Percentiles rank a stretch among this genome's conserved stretches.
phyloP scores from a whole-genome alignment of 1,140 invertebrate genomes.

The Brachionus angularis region DNA sequence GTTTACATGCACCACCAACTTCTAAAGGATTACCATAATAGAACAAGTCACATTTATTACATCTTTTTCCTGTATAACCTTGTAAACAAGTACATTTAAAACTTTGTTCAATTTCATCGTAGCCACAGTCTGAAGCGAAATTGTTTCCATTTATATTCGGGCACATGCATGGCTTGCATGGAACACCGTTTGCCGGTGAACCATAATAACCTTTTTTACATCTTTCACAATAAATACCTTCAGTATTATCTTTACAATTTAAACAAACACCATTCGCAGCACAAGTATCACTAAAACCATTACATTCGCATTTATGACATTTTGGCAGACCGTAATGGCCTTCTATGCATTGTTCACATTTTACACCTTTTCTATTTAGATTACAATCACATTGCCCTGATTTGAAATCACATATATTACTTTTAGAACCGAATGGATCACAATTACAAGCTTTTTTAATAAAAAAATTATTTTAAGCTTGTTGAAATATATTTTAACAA shows the following conservation, averaged over 20 bases:
- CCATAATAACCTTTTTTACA: constrained; percentile 90
- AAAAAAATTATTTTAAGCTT: constrained; percentile 64
- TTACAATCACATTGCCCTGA: constrained; percentile 46
- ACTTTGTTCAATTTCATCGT: constrained; percentile 78
- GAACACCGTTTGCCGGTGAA: constrained; percentile 84
- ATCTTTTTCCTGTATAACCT: constrained; percentile 73
- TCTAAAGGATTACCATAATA: constrained; percentile 65
- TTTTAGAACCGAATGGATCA: constrained; percentile 77
- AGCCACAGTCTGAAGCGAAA: constrained; percentile 79
- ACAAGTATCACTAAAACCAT: constrained; percentile 89
- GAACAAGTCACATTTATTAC: constrained; percentile 88
- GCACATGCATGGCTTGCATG: constrained; percentile 88
- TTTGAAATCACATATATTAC: constrained; percentile 67
- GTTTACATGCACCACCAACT: constrained; percentile 71
- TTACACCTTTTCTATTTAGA: constrained; percentile 81
- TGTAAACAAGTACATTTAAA: constrained; percentile 86
- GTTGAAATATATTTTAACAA: too few relatives aligned
- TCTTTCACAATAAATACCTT: constrained; percentile 79
- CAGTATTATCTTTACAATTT: constrained; percentile 78
- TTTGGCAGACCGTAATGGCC: constrained; percentile 94
- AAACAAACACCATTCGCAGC: constrained; percentile 80
- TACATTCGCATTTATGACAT: constrained; percentile 88
- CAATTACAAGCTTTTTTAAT: constrained; percentile 79
- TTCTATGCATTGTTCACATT: constrained; percentile 87
- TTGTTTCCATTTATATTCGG: constrained; percentile 76